A percentile compares a stretch with the other conserved stretches of the same genome.
Conservation (phyloP, 2,888 invertebrate species). For the Aricia artaxerxes region DNA sequence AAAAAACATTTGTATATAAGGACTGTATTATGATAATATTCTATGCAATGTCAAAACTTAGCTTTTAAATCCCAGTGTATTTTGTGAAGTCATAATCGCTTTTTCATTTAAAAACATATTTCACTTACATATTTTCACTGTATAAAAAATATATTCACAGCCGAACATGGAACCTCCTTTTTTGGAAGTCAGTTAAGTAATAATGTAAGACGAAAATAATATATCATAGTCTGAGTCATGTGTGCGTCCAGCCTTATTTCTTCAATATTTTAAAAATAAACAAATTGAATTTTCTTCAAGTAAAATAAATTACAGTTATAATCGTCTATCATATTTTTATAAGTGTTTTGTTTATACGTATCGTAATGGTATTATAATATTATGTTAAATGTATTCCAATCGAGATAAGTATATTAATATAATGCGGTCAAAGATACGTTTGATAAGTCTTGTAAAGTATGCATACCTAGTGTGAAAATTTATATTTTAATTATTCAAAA, state of each 20-base stretch:
- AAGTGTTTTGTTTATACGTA: conserved; percentile 55
- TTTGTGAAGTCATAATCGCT: neutral
- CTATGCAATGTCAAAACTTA: neutral
- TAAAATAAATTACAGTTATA: conserved; percentile 45
- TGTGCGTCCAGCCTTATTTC: conserved; percentile 7
- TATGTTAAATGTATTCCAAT: conserved; percentile 60
- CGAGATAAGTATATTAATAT: conserved; percentile 42
- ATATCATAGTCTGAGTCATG: neutral
- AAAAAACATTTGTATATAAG: neutral
- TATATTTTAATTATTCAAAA: too few relatives aligned
- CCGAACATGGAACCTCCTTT: neutral
- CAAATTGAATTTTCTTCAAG: neutral
- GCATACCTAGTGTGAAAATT: too few relatives aligned
- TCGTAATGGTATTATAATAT: conserved; percentile 32
- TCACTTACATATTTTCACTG: neutral
- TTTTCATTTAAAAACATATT: neutral
- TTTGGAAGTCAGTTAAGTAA: neutral
- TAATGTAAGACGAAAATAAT: neutral
- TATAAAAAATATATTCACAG: neutral
- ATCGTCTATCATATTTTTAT: conserved; percentile 58
- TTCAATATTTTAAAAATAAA: neutral
- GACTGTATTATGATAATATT: neutral
- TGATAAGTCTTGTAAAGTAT: too few relatives aligned
- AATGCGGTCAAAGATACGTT: neutral
- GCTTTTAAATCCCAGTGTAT: neutral